phyloP scores from a whole-genome alignment of 2,797 vertebrate genomes.

The Merluccius polli region DNA sequence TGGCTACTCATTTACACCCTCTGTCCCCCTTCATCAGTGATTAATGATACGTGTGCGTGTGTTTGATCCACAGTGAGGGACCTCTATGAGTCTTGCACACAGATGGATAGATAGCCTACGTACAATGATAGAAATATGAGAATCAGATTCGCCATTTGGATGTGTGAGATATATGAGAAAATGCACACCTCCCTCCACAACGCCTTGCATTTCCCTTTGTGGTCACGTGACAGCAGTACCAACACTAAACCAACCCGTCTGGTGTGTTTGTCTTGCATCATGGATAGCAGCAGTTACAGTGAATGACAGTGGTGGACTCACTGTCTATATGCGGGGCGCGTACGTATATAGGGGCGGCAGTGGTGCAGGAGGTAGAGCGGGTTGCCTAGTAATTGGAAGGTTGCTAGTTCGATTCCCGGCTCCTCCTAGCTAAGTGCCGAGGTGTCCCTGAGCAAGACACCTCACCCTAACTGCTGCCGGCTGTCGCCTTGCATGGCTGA shows the following conservation, averaged over 20 bases:
- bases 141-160: neutral
- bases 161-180: too few species aligned
- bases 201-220: neutral
- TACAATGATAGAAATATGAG: neutral
- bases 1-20: conserved; percentile 66
- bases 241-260: neutral
- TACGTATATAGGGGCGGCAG: too few species aligned
- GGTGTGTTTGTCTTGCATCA: neutral
- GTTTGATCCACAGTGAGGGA: neutral
- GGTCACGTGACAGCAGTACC: neutral
- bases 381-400: too few species aligned
- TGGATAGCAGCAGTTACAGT: neutral
- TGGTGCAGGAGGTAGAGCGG: too few species aligned
- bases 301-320: too few species aligned
- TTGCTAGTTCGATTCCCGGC: too few species aligned
- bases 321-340: too few species aligned
- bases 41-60: conserved; percentile 15
- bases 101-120: neutral
- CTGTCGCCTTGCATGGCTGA: too few species aligned
- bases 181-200: too few species aligned
- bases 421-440: too few species aligned
- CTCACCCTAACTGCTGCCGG: too few species aligned
- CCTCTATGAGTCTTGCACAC: neutral
- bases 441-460: too few species aligned
- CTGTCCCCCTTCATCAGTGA: conserved; percentile 11